Percentiles rank a stretch among this genome's conserved stretches.
These are phyloP conservation scores for Orestias chungarensis DNA, from an alignment of 2,797 vertebrate genomes.

Conservation along the genomic window DNA sequence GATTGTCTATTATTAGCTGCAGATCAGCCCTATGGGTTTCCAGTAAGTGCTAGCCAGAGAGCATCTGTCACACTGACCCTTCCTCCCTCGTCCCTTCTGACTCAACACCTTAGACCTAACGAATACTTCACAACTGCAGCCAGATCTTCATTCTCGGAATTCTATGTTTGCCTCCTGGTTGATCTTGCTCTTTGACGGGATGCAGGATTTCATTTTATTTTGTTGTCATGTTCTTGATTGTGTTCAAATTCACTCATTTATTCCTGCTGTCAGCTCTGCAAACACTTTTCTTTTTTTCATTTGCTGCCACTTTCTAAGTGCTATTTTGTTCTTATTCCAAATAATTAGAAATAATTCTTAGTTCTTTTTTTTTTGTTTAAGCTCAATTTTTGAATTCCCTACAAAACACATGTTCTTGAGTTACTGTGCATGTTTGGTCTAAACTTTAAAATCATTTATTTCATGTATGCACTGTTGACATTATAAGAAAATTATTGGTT, in stretches of 20 bases:
- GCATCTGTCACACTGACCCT: slow-evolving; percentile 59
- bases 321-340: background rate
- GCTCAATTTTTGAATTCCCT: background rate
- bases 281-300: background rate
- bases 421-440: too few relatives aligned
- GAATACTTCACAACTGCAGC: slow-evolving; percentile 36
- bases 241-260: slow-evolving; percentile 20
- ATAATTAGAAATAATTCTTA: background rate
- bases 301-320: background rate
- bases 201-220: slow-evolving; percentile 6
- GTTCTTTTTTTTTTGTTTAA: background rate
- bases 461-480: too few relatives aligned
- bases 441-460: too few relatives aligned
- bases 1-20: slow-evolving; percentile 56
- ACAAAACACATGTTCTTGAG: too few relatives aligned
- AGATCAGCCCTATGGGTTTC: slow-evolving; percentile 61
- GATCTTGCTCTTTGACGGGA: slow-evolving; percentile 18
- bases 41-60: slow-evolving; percentile 47
- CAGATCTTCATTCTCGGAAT: slow-evolving; percentile 20
- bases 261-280: slow-evolving; percentile 9
- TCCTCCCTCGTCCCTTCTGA: slow-evolving; percentile 42
- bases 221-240: background rate
- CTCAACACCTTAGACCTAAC: slow-evolving; percentile 54
- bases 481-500: too few relatives aligned
- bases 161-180: slow-evolving; percentile 21